Conservation (phyloP, 2,888 invertebrate genomes). For the Lepetodrilus schrolli region DNA sequence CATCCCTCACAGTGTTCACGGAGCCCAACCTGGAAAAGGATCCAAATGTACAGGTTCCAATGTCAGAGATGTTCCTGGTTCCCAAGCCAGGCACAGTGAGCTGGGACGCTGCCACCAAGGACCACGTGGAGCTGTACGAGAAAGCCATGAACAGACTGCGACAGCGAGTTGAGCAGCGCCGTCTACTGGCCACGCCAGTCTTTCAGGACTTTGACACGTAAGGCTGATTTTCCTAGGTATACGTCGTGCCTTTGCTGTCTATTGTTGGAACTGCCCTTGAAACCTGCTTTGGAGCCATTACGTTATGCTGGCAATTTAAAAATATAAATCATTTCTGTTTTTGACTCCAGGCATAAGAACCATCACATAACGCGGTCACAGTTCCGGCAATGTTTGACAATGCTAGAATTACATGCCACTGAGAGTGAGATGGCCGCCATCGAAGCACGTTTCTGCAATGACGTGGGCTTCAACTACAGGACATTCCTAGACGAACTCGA, state of each 20-base stretch:
- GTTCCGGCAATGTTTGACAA: slow-evolving; percentile 74
- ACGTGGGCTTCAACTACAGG: slow-evolving; percentile 73
- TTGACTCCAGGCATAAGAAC: slow-evolving; percentile 72
- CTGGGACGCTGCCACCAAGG: slow-evolving; percentile 67
- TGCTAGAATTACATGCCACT: slow-evolving; percentile 68
- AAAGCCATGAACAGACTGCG: slow-evolving; percentile 69
- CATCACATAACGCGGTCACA: slow-evolving; percentile 73
- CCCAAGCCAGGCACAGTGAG: slow-evolving; percentile 74
- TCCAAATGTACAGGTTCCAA: slow-evolving; percentile 68
- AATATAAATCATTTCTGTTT: neutral
- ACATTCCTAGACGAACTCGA: slow-evolving; percentile 72
- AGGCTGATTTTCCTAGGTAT: neutral
- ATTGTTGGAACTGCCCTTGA: no score
- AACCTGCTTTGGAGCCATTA: neutral
- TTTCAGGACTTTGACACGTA: slow-evolving; percentile 76
- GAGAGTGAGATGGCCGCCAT: slow-evolving; percentile 71
- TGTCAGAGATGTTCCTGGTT: slow-evolving; percentile 69
- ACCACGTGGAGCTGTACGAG: slow-evolving; percentile 66
- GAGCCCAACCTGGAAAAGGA: slow-evolving; percentile 71
- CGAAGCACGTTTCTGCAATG: slow-evolving; percentile 73
- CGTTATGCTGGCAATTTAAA: neutral
- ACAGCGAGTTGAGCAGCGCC: slow-evolving; percentile 66
- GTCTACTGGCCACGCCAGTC: slow-evolving; percentile 71
- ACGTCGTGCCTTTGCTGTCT: neutral
- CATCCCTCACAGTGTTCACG: slow-evolving; percentile 71